phyloP scores from a whole-genome alignment of 1,140 invertebrate genomes.

The Lepidurus arcticus region DNA sequence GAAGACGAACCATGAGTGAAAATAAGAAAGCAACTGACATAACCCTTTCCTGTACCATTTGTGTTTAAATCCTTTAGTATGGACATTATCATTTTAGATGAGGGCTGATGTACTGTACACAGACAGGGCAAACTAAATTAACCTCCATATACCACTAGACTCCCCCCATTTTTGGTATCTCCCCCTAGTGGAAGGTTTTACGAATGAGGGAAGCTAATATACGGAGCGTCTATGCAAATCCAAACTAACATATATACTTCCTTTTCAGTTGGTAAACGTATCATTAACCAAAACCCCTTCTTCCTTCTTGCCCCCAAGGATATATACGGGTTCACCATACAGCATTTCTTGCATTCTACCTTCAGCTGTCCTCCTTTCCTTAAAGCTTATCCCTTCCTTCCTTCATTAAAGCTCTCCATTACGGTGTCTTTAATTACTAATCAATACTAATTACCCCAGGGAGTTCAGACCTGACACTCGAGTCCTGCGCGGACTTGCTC shows the following conservation, averaged over 20 bases:
- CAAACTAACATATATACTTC: not conserved
- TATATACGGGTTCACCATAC: not conserved
- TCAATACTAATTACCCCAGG: slow-evolving; percentile 11
- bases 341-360: too few relatives aligned
- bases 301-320: not conserved
- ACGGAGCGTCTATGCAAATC: slow-evolving; percentile 9
- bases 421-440: slow-evolving; percentile 10
- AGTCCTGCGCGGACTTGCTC: not conserved
- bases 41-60: too few relatives aligned
- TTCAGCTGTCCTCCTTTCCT: not conserved
- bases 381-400: not conserved
- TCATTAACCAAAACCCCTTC: not conserved
- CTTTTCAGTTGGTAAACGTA: not conserved
- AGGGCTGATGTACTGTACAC: too few relatives aligned
- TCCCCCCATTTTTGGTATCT: not conserved
- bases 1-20: too few relatives aligned
- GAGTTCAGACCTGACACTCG: not conserved
- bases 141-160: too few relatives aligned
- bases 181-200: not conserved
- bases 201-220: not conserved
- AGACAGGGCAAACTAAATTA: too few relatives aligned
- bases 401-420: slow-evolving; percentile 22
- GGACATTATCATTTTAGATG: too few relatives aligned
- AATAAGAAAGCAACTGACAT: too few relatives aligned
- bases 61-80: too few relatives aligned